A percentile compares a stretch with the other conserved stretches of the same genome.
Conservation (phyloP, 2,888 invertebrate species). For the Subacronicta megacephala region DNA sequence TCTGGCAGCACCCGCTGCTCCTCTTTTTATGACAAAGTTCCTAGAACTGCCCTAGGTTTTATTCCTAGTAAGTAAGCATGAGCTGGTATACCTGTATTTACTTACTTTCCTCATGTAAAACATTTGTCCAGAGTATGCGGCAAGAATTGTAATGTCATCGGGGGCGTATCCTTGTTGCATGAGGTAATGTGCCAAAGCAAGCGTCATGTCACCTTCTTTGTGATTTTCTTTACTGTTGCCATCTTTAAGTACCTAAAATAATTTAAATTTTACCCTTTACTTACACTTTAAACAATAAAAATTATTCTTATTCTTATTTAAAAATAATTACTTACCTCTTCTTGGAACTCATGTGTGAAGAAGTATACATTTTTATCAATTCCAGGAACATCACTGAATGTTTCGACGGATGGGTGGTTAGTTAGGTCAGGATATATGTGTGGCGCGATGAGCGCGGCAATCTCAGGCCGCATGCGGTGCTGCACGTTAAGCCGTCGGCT, state of each 20-base stretch:
- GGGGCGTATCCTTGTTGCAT: slow-evolving; percentile 91
- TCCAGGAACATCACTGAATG: slow-evolving; percentile 90
- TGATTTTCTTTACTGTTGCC: slow-evolving; percentile 88
- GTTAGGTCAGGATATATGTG: slow-evolving; percentile 91
- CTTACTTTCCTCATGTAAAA: slow-evolving; percentile 88
- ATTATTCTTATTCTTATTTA: too few relatives aligned
- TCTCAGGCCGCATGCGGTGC: slow-evolving; percentile 93
- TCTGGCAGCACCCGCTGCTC: too few relatives aligned
- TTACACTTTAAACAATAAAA: too few relatives aligned
- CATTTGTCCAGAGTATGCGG: slow-evolving; percentile 93
- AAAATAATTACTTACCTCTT: too few relatives aligned
- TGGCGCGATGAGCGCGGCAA: slow-evolving; percentile 89
- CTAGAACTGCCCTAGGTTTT: too few relatives aligned
- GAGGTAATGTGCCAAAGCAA: slow-evolving; percentile 90
- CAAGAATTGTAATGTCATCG: slow-evolving; percentile 92
- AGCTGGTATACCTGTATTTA: background rate
- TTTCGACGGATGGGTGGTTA: slow-evolving; percentile 90
- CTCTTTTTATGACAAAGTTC: too few relatives aligned
- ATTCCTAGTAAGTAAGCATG: too few relatives aligned
- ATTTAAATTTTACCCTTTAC: too few relatives aligned
- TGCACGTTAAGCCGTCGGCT: slow-evolving; percentile 91
- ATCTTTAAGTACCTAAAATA: slow-evolving; percentile 69
- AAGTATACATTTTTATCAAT: slow-evolving; percentile 92
- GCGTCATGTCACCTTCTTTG: slow-evolving; percentile 90
- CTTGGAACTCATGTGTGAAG: slow-evolving; percentile 90